Conservation (phyloP, 1,140 invertebrate genomes). For the Xylocopa sonorina region DNA sequence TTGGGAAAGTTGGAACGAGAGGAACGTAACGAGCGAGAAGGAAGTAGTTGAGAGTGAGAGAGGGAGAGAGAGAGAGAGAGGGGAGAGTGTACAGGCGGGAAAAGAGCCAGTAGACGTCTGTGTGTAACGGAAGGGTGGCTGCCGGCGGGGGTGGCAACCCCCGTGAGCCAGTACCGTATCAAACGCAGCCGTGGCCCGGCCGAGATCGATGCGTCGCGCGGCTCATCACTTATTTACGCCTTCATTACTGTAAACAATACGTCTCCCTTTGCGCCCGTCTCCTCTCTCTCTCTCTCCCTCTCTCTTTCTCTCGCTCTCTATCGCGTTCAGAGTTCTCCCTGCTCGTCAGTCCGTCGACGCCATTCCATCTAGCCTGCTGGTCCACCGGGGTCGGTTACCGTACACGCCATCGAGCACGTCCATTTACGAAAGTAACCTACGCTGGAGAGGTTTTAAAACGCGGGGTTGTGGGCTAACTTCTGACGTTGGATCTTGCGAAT, state of each 20-base stretch:
- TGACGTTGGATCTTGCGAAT: not conserved
- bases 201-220: conserved; percentile 75
- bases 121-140: conserved; percentile 17
- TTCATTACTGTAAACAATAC: conserved; percentile 80
- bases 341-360: conserved; percentile 39
- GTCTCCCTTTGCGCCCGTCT: conserved; percentile 68
- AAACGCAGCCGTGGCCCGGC: conserved; percentile 28
- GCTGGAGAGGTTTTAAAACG: conserved; percentile 36
- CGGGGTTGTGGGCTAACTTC: not conserved
- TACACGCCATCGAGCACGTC: conserved; percentile 29
- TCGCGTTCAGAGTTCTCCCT: not conserved
- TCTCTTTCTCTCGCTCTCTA: conserved; percentile 45
- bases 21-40: too few relatives aligned
- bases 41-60: too few relatives aligned
- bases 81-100: conserved; percentile 29
- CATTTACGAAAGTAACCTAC: conserved; percentile 55
- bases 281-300: conserved; percentile 51
- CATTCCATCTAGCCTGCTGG: conserved; percentile 55
- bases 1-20: not conserved
- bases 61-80: not conserved
- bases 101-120: conserved; percentile 37
- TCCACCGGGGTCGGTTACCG: not conserved
- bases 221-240: conserved; percentile 79
- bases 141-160: conserved; percentile 3
- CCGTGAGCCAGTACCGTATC: conserved; percentile 47